Conservation (phyloP, 2,797 vertebrate species). For the Sebastes jordani region DNA sequence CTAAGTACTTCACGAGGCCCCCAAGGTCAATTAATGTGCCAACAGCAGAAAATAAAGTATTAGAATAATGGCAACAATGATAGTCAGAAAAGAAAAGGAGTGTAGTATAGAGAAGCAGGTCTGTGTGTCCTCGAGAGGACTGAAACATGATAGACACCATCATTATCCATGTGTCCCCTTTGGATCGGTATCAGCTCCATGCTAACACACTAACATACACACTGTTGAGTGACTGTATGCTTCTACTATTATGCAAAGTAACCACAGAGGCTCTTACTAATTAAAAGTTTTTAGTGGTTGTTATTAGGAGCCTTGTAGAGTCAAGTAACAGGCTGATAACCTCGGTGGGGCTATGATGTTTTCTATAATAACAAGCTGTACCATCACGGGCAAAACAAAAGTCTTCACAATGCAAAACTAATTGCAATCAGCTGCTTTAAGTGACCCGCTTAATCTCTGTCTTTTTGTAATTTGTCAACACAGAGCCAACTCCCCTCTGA, state of each 20-base stretch:
- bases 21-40: background rate
- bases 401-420: slow-evolving; percentile 9
- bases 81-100: background rate
- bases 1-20: background rate
- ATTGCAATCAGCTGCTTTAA: slow-evolving; percentile 32
- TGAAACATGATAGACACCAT: background rate
- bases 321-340: slow-evolving; percentile 6
- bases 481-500: background rate
- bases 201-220: background rate
- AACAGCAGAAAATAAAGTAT: background rate
- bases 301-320: background rate
- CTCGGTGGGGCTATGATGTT: background rate
- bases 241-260: slow-evolving; percentile 7
- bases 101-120: background rate
- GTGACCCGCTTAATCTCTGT: background rate
- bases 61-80: background rate
- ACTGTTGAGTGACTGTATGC: background rate
- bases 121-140: background rate
- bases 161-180: background rate
- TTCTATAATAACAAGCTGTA: slow-evolving; percentile 11
- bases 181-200: background rate
- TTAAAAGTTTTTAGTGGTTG: slow-evolving; percentile 9
- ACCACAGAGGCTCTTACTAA: slow-evolving; percentile 20
- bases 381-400: background rate
- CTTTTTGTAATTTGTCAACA: background rate